Evolutionary conservation across 2,797 vertebrate species (phyloP).

Genomic region (Acestrorhynchus altus): DNA sequence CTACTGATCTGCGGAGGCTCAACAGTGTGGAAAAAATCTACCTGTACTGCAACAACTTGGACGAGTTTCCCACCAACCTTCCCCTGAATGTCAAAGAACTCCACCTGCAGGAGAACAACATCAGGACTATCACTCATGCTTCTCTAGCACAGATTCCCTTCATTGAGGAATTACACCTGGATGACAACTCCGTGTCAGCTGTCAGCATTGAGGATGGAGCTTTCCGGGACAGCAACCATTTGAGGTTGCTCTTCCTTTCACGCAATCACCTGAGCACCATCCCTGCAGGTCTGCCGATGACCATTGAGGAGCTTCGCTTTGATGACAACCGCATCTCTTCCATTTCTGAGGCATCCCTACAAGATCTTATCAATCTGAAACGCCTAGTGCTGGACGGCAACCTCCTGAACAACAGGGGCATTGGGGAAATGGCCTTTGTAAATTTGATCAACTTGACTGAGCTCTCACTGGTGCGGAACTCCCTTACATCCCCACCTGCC

Average conservation of each 20-base stretch:
- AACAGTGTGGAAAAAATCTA: conserved; percentile 96
- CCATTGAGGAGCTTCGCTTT: conserved; percentile 96
- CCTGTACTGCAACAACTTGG: conserved; percentile 97
- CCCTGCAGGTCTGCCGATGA: conserved; percentile 93
- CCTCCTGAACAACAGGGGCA: conserved; percentile 94
- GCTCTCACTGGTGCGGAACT: conserved; percentile 95
- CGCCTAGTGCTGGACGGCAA: conserved; percentile 97
- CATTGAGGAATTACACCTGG: conserved; percentile 98
- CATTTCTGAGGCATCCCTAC: conserved; percentile 93
- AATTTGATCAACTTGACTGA: conserved; percentile 97
- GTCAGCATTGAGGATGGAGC: conserved; percentile 99
- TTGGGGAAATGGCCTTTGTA: conserved; percentile 93
- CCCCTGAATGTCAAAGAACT: conserved; percentile 95
- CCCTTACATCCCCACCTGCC: conserved; percentile 91
- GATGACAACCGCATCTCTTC: conserved; percentile 99
- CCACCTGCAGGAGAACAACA: conserved; percentile 98
- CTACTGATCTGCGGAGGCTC: conserved; percentile 90
- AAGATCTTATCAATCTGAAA: conserved; percentile 98
- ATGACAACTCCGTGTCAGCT: conserved; percentile 98
- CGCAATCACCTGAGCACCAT: conserved; percentile 99
- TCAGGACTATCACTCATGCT: conserved; percentile 95
- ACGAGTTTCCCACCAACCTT: conserved; percentile 98
- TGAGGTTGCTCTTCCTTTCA: conserved; percentile 96
- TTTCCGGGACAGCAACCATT: conserved; percentile 94
- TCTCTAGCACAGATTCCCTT: conserved; percentile 96